phyloP scores from a whole-genome alignment of 2,888 invertebrate species.

The Caenorhabditis angaria region DNA sequence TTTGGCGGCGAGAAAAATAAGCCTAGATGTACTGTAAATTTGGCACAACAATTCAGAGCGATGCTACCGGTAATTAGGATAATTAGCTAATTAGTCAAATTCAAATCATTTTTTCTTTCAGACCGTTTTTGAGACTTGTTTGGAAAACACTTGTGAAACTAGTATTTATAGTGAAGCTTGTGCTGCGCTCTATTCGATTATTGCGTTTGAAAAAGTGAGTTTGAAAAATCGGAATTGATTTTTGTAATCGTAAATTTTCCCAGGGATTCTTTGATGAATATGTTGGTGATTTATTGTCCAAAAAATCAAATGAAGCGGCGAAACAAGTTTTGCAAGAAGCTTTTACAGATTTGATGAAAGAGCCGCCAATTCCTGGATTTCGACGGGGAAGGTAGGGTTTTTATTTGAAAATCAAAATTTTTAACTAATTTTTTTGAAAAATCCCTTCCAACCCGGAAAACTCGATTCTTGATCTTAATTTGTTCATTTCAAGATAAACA shows the following conservation, averaged over 20 bases:
- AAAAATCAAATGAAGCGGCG: slow-evolving; percentile 45
- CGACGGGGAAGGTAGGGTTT: slow-evolving; percentile 27
- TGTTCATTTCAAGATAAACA: background rate
- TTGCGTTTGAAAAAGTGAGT: slow-evolving; percentile 73
- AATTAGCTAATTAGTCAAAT: background rate
- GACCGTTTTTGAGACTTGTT: slow-evolving; percentile 73
- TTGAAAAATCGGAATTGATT: background rate
- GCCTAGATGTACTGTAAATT: slow-evolving; percentile 19
- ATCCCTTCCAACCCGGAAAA: too few species aligned
- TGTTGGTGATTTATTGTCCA: slow-evolving; percentile 41
- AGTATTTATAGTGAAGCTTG: slow-evolving; percentile 73
- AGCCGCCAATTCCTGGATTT: slow-evolving; percentile 22
- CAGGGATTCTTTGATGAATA: slow-evolving; percentile 50
- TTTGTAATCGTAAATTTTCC: slow-evolving; percentile 12
- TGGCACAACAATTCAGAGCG: slow-evolving; percentile 22
- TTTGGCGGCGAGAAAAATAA: slow-evolving; percentile 27
- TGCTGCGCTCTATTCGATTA: slow-evolving; percentile 73
- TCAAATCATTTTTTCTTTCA: too few species aligned
- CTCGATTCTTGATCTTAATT: slow-evolving; percentile 4
- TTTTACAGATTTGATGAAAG: slow-evolving; percentile 39
- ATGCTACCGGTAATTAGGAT: slow-evolving; percentile 38
- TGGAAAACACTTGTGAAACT: slow-evolving; percentile 74
- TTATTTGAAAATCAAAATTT: slow-evolving; percentile 7
- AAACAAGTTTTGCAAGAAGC: slow-evolving; percentile 32
- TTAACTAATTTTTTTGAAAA: background rate